These are phyloP conservation scores for Ophioderma brevispina DNA, from an alignment of 35 echinoderm and acorn worm genomes.

Conservation along the genomic window DNA sequence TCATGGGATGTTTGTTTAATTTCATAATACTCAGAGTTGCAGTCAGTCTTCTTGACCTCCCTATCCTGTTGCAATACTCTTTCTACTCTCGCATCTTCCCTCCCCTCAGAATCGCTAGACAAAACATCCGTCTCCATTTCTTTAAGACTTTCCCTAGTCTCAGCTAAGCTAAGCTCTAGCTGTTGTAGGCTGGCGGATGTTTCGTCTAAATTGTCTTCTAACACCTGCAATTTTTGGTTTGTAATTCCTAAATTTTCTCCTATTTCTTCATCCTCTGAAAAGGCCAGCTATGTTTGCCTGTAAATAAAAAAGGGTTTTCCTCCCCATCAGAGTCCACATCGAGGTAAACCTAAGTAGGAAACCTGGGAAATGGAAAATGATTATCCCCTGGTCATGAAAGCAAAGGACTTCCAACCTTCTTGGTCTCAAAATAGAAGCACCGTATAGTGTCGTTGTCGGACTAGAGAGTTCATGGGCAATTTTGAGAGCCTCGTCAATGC, in stretches of 20 bases:
- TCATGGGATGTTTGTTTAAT: background rate
- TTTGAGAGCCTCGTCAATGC: slow-evolving; percentile 63
- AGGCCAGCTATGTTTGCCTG: slow-evolving; percentile 36
- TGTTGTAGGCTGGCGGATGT: slow-evolving; percentile 35
- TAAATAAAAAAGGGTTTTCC: slow-evolving; percentile 77
- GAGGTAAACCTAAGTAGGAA: slow-evolving; percentile 7
- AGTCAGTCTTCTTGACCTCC: background rate
- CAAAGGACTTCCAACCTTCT: slow-evolving; percentile 52
- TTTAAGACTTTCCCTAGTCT: slow-evolving; percentile 50
- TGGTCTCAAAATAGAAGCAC: slow-evolving; percentile 38
- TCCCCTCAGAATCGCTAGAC: slow-evolving; percentile 25
- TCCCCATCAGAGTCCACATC: slow-evolving; percentile 38
- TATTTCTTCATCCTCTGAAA: slow-evolving; percentile 51
- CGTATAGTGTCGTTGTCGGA: slow-evolving; percentile 43
- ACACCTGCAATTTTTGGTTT: slow-evolving; percentile 55
- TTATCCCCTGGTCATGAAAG: slow-evolving; percentile 38
- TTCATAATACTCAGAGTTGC: background rate
- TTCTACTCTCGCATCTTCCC: slow-evolving; percentile 32
- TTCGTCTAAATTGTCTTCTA: slow-evolving; percentile 80
- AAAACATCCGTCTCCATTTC: slow-evolving; percentile 52
- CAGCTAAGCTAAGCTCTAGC: slow-evolving; percentile 44
- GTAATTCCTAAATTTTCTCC: slow-evolving; percentile 62
- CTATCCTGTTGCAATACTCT: background rate
- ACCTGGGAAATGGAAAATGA: background rate
- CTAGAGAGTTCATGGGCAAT: slow-evolving; percentile 61